A percentile compares a stretch with the other conserved stretches of the same genome.
phyloP scores from a whole-genome alignment of 2,113 vertebrate genomes.

The Leptobrachium ailaonicum region DNA sequence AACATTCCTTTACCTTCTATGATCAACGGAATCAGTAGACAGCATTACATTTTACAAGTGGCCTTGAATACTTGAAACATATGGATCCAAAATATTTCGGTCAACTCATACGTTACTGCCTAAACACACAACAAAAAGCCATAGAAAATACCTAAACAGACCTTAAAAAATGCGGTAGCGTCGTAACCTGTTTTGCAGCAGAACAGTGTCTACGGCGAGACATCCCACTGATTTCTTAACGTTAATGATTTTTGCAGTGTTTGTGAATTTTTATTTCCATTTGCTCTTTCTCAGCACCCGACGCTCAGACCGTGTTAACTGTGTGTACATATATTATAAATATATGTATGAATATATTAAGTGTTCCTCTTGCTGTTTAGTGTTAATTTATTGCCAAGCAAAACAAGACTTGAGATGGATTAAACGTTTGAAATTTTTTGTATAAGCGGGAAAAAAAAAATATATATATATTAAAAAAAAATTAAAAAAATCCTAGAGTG shows the following conservation, averaged over 20 bases:
- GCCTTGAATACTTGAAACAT: constrained; percentile 25
- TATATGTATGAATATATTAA: constrained; percentile 66
- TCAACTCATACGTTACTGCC: constrained; percentile 3
- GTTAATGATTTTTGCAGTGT: not conserved
- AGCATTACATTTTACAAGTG: constrained; percentile 19
- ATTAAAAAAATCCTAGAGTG: not conserved
- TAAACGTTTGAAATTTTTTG: constrained; percentile 27
- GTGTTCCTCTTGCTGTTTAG: constrained; percentile 48
- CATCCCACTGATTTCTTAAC: not conserved
- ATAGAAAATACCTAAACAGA: constrained; percentile 27
- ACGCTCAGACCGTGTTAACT: constrained; percentile 70
- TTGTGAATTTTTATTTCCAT: not conserved
- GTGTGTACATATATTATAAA: constrained; percentile 75
- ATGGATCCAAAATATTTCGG: not conserved
- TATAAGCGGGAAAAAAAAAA: constrained; percentile 8
- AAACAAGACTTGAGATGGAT: constrained; percentile 24
- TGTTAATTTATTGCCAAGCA: constrained; percentile 53
- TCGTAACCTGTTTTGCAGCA: not conserved
- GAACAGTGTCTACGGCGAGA: not conserved
- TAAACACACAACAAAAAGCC: constrained; percentile 36
- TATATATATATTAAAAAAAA: not conserved
- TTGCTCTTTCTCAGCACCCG: constrained; percentile 44
- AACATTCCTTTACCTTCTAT: too few species aligned
- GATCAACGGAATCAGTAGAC: not conserved
- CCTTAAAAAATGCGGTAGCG: constrained; percentile 8